phyloP scores from a whole-genome alignment of 1,140 invertebrate species.

The Scaptomyza montana region DNA sequence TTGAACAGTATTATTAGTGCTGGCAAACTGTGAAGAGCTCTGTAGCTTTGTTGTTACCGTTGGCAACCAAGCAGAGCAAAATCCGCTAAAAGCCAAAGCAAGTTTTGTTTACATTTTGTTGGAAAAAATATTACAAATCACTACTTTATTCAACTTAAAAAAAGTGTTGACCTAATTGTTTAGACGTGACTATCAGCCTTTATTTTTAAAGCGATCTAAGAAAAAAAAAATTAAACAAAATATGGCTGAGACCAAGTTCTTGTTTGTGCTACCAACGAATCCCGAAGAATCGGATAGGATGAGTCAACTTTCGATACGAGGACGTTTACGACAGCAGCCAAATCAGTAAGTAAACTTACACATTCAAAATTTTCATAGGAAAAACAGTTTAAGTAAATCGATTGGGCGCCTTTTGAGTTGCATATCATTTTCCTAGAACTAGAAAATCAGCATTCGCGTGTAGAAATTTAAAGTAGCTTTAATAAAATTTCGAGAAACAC shows the following conservation, averaged over 20 bases:
- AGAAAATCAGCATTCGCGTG: conserved; percentile 47
- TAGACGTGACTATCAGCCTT: not conserved
- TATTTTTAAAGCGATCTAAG: not conserved
- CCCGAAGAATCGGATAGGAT: conserved; percentile 36
- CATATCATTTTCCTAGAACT: conserved; percentile 3
- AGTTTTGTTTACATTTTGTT: conserved; percentile 29
- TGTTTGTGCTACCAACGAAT: conserved; percentile 49
- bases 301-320: conserved; percentile 41
- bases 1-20: conserved; percentile 49
- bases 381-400: conserved; percentile 46
- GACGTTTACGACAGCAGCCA: conserved; percentile 34
- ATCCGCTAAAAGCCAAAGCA: not conserved
- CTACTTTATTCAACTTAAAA: not conserved
- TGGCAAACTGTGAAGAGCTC: conserved; percentile 46
- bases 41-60: conserved; percentile 39
- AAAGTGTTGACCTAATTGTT: conserved; percentile 5
- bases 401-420: conserved; percentile 24
- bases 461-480: conserved; percentile 16
- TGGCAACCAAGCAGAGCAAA: conserved; percentile 7
- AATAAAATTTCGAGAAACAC: not conserved
- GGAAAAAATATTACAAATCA: conserved; percentile 9
- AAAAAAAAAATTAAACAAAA: conserved; percentile 16
- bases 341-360: conserved; percentile 53
- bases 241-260: conserved; percentile 60
- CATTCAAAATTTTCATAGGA: not conserved